phyloP scores from a whole-genome alignment of 1,140 invertebrate species.

The Euborellia annulipes region DNA sequence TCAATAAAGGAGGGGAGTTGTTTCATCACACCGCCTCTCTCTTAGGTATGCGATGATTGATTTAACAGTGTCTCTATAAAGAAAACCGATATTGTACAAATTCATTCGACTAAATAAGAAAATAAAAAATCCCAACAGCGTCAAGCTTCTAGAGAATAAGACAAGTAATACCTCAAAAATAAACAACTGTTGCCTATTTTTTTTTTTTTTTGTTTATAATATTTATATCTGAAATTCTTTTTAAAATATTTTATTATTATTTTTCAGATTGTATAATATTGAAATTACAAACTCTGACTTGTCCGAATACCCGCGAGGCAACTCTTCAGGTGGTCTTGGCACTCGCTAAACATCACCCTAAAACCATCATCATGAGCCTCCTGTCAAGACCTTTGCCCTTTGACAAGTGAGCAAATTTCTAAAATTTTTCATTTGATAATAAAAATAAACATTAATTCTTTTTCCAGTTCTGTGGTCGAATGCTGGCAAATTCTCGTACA shows the following conservation, averaged over 20 bases:
- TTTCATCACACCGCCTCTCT: constrained; percentile 40
- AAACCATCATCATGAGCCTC: constrained; percentile 52
- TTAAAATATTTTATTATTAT: too few species aligned
- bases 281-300: constrained; percentile 11
- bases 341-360: constrained; percentile 57
- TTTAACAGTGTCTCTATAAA: too few species aligned
- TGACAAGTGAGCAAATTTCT: constrained; percentile 26
- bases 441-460: constrained; percentile 10
- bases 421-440: constrained; percentile 8
- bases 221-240: too few species aligned
- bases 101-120: too few species aligned
- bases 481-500: constrained; percentile 53
- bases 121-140: too few species aligned
- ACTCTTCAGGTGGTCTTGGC: constrained; percentile 43
- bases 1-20: constrained; percentile 44
- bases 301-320: constrained; percentile 29
- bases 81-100: too few species aligned
- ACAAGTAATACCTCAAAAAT: too few species aligned
- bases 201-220: constrained; percentile 20
- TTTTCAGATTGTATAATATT: constrained; percentile 14
- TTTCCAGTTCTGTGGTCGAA: constrained; percentile 39
- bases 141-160: too few species aligned
- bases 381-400: constrained; percentile 60
- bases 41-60: too few species aligned
- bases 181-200: too few species aligned